Conservation (phyloP, 2,113 vertebrate species). For the Nesoenas mayeri region DNA sequence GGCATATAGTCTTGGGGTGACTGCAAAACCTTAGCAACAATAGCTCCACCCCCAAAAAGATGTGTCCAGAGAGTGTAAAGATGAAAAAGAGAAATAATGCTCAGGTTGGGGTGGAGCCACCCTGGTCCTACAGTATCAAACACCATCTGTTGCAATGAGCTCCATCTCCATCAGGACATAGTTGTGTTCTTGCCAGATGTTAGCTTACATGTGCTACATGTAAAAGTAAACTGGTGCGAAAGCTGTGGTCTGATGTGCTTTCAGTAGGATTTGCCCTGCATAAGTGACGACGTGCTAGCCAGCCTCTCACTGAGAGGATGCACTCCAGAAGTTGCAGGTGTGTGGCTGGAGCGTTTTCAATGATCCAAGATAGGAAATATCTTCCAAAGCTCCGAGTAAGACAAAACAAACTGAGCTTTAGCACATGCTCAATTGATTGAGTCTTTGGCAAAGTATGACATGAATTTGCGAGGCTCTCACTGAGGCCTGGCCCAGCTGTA, state of each 20-base stretch:
- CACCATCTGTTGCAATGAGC: not conserved
- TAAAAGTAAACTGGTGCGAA: conserved; percentile 48
- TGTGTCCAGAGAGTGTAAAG: not conserved
- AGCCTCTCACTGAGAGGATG: conserved; percentile 35
- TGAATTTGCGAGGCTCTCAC: conserved; percentile 4
- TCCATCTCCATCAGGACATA: conserved; percentile 2
- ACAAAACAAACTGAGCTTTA: conserved; percentile 65
- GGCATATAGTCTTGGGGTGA: not conserved
- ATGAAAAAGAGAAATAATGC: not conserved
- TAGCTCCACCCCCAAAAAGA: not conserved
- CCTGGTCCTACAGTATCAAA: not conserved
- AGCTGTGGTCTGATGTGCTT: conserved; percentile 45
- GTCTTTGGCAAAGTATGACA: conserved; percentile 46
- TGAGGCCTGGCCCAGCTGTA: not conserved
- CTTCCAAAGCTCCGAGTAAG: conserved; percentile 59
- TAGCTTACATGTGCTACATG: conserved; percentile 38
- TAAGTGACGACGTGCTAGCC: conserved; percentile 56
- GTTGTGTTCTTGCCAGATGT: conserved; percentile 42
- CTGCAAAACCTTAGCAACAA: not conserved
- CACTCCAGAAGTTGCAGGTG: conserved; percentile 61
- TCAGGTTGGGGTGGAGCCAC: not conserved
- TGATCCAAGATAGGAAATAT: conserved; percentile 48
- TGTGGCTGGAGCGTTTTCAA: conserved; percentile 35
- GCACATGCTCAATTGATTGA: conserved; percentile 56
- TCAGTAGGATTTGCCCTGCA: conserved; percentile 51